Evolutionary conservation across 2,113 vertebrate genomes (phyloP), one percentile per base, ranked within the genome.

Genomic region (Rhodinocichla rosea): DNA sequence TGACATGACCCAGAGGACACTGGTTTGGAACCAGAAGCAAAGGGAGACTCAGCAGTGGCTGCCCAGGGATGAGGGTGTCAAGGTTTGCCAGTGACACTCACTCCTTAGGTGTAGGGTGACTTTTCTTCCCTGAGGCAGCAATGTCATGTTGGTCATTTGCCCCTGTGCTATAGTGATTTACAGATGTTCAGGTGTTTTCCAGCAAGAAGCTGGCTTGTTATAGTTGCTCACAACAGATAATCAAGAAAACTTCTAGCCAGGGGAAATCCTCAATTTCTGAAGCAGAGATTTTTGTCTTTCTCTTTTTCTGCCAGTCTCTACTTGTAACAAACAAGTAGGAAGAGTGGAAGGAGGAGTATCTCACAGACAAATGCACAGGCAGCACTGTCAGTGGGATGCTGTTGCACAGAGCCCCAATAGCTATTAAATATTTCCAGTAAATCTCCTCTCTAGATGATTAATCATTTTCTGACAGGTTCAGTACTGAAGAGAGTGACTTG

Each of bases 391-490:
- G 77, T 85, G 56, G 74, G 70, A 75, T 71, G 68, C 67, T 62
- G 91, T 82, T 65, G 18, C 64, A 73, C 32, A 69, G 37, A 93
- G 32, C n/a, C 15, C 82, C 26, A 76, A 5, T 45, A 94, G 57
- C 70, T 96, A 94, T 95, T 88, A 93, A 95, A 93, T 95, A 92
- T 95, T 95, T 96, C 95, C 83, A 90, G 82, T 86, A 93, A 88
- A 97, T 95, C 93, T 97, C 85, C 47, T 88, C 37, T 83, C 50
- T 88, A 88, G 81, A 77, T 65, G 67, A 88, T 90, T 79, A 88
- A 23, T 80, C 40, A 42, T 88, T 90, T 95, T 95, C 79, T 83
- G 71, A 94, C 55, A 92, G 37, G 4, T 80, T 92, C 57, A 88
- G 23, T 23, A 65, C 59, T 85, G 45, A 90, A 83, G 15, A 69